Percentiles rank a stretch among this genome's conserved stretches.
Evolutionary conservation across 2,888 invertebrate species (phyloP).

Genomic region (Hydraecia micacea): DNA sequence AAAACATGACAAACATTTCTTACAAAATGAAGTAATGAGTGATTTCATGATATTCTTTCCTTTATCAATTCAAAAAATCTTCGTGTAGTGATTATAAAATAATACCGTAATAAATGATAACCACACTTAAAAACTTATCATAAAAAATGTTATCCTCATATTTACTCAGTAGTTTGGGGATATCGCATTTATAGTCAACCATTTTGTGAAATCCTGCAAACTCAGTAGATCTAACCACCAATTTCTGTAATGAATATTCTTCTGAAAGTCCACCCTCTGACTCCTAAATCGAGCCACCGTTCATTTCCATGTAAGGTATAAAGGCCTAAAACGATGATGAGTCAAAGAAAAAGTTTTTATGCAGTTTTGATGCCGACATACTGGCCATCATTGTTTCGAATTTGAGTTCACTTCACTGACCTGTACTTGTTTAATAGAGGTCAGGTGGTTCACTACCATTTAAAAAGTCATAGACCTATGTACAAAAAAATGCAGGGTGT

Average conservation of each 20-base stretch:
- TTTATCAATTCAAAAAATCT: slow-evolving; percentile 1
- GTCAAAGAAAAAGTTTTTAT: not conserved
- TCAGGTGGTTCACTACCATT: not conserved
- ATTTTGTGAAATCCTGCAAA: not conserved
- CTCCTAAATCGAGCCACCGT: not conserved
- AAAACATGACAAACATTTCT: not conserved
- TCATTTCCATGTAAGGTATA: not conserved
- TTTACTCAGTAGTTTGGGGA: slow-evolving; percentile 8
- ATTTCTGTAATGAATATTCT: not conserved
- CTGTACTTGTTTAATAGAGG: no score
- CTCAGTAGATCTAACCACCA: not conserved
- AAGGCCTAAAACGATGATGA: not conserved
- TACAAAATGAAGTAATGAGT: not conserved
- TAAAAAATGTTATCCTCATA: slow-evolving; percentile 17
- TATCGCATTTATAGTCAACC: slow-evolving; percentile 31
- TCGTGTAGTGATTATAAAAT: not conserved
- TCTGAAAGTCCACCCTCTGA: not conserved
- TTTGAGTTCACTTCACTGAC: not conserved
- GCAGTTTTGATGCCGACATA: not conserved
- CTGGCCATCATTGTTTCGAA: not conserved
- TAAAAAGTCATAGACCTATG: not conserved
- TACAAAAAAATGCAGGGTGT: not conserved
- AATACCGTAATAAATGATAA: slow-evolving; percentile 1
- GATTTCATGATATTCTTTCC: not conserved
- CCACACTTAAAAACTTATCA: not conserved